Base-by-base conservation (phyloP, 37 sponge, comb jelly and placozoan species). In the Hormiphora californensis region DNA sequence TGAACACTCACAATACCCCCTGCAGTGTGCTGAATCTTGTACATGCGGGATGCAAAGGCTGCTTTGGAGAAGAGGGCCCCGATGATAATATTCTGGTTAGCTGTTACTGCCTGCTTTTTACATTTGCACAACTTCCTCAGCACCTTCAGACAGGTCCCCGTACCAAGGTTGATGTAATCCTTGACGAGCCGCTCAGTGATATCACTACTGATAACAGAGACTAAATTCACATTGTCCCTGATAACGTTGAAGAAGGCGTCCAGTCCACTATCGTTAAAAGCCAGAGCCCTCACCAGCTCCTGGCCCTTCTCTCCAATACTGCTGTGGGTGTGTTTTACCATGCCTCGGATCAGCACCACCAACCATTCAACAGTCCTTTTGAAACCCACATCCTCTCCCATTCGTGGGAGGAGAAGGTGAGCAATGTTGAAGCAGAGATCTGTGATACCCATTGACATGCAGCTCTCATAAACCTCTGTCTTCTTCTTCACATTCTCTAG, bases 81-180 rank as follows among this genome's bases (percentile, higher is more conserved):
- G 44, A 73, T 73, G 5, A 73, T 73, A 11, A 33, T 36, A 33
- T 73, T 73, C 44, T 73, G 81, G 23, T 73, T 73, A 46, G 46
- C 43, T n/a, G 81, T 27, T 4, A 73, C 81, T 25, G 81, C 81
- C 23, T 73, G 81, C 43, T 36, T 41, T 46, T 41, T 73, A 21
- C 81, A 73, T 46, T 73, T 73, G 81, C 81, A 73, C 19, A 73
- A 36, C 81, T 73, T 73, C 25, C 81, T 27, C 30, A 73, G 81
- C 36, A 73, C 81, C 23, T 73, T 73, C 41, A 73, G 81, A 30
- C 43, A 73, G n/a, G 43, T 73, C 1, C 46, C 46, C 38, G 40
- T 73, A 5, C 81, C 81, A 0, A 19, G 15, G 35, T 33, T 73
- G 35, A 46, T 73, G 27, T 73, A 73, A 41, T 73, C 81, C 81